phyloP scores from a whole-genome alignment of 2,797 vertebrate genomes.

The Enteromius radiatus region DNA sequence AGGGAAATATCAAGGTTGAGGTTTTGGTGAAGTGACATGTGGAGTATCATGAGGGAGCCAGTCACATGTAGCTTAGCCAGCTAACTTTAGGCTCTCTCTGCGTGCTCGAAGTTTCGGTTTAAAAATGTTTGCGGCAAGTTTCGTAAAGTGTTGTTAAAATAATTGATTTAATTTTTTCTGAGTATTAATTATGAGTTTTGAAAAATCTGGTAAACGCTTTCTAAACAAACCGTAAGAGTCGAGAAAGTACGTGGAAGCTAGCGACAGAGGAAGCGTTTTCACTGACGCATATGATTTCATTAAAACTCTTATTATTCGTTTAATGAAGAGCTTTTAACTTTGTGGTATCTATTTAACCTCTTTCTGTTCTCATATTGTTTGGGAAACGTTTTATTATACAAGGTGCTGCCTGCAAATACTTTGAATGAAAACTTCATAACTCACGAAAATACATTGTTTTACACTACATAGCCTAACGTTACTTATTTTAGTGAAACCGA shows the following conservation, averaged over 20 bases:
- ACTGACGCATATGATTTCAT: not conserved
- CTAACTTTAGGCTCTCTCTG: not conserved
- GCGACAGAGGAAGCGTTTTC: slow-evolving; percentile 8
- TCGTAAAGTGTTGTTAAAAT: not conserved
- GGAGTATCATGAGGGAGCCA: slow-evolving; percentile 15
- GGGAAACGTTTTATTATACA: not conserved
- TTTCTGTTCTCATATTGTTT: not conserved
- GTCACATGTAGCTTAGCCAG: slow-evolving; percentile 43
- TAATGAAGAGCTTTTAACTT: not conserved
- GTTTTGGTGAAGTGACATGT: slow-evolving; percentile 15
- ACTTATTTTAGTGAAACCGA: slow-evolving; percentile 25
- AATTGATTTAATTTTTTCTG: too few species aligned
- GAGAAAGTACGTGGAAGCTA: not conserved
- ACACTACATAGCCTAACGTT: not conserved
- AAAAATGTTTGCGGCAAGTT: not conserved
- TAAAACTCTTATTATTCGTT: not conserved
- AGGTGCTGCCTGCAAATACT: not conserved
- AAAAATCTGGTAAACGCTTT: not conserved
- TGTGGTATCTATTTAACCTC: not conserved
- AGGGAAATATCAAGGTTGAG: not conserved
- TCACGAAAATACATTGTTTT: not conserved
- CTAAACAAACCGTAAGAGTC: not conserved
- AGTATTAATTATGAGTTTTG: not conserved
- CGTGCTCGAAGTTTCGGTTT: not conserved
- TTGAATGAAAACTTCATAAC: not conserved